Base-by-base conservation (phyloP, 2,113 vertebrate genomes). In the Phalacrocorax brasilianus region DNA sequence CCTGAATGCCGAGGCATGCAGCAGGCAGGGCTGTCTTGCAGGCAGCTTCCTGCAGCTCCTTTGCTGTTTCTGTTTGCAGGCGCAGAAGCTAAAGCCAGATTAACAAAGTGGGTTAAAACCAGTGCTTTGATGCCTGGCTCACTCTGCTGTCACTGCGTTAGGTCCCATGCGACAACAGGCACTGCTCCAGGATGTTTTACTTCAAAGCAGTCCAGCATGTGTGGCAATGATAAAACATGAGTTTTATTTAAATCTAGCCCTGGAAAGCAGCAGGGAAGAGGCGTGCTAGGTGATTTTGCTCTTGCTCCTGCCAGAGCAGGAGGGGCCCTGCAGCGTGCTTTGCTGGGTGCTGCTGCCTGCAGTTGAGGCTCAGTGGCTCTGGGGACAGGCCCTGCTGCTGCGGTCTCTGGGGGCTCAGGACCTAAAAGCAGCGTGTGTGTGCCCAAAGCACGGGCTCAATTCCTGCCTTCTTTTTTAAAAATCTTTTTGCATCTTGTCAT, bases 1-100 rank as follows among this genome's bases (percentile, higher is more conserved):
- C 33, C 32, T 3, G 3, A 28, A 0, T 0, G 9, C 70, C 7
- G 11, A 22, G 26, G 30, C 2, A 2, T 6, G 19, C 56, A 32
- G 53, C n/a, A 17, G 79, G n/a, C 81, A 86, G 52, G 44, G 52
- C 73, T 45, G 73, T 33, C 33, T 38, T 5, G 28, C 27, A 6
- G 44, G 42, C 65, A 56, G 75, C 76, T 59, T 63, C 44, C 45
- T 19, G 27, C 28, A 47, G 44, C 71, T 62, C 49, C 23, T 71
- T 56, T 63, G 47, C 80, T 44, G 33, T 26, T 62, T 16, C 12
- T 12, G 33, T 42, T 47, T 63, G 26, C 2, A 1, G 52, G 38
- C 73, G 49, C 16, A 53, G 45, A 72, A 72, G 47, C 93, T 77
- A 56, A 73, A 78, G 24, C 13, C 47, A 73, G 80, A 81, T 77